Evolutionary conservation across 1,140 invertebrate species (phyloP), one percentile per base, ranked within the genome.

Genomic region (Macrostomum lignano): DNA sequence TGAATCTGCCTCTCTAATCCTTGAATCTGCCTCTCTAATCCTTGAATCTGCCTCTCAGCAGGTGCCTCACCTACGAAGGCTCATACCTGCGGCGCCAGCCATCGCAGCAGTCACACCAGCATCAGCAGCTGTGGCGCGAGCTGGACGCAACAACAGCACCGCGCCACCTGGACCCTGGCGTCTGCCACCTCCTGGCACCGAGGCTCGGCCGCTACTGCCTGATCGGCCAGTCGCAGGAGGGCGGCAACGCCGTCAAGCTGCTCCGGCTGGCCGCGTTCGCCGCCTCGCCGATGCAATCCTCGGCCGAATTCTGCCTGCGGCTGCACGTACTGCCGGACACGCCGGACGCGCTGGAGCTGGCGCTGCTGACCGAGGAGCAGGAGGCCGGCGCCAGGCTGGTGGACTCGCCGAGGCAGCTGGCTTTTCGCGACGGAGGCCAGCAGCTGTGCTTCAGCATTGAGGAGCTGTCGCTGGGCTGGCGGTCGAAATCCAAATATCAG

Each of bases 321-420:
- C 70, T 88, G 7, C 86, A 91, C 49, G 71, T 79, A 17, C 65
- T 88, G 21, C 78, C 84, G 50, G 78, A 88, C 47, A 82, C 76
- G 4, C 71, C 71, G 17, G 78, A 79, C 39, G 77, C 78, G 3
- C 65, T 74, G 38, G 74, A 84, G 50, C 75, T 57, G 30, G 30
- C 25, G 26, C 37, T 22, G 25, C 5, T 17, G 19, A 19, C 17
- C 25, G 14, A 17, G 25, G 13, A 9, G 36, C 70, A 73, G 43
- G 61, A 79, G 14, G 74, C n/a, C n/a, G n/a, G 78, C 7, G 78
- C 77, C 2, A 69, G 70, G 26, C 60, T 82, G 36, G 57, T 88
- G 37, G 79, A 86, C 46, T 74, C 77, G 46, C 74, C 79, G 2
- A 70, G 76, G 47, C 69, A 71, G 3, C 63, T 88, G 38, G 59